Evolutionary conservation across 2,113 vertebrate genomes (phyloP), one percentile per base, ranked within the genome.

Genomic region (Plotosus lineatus): DNA sequence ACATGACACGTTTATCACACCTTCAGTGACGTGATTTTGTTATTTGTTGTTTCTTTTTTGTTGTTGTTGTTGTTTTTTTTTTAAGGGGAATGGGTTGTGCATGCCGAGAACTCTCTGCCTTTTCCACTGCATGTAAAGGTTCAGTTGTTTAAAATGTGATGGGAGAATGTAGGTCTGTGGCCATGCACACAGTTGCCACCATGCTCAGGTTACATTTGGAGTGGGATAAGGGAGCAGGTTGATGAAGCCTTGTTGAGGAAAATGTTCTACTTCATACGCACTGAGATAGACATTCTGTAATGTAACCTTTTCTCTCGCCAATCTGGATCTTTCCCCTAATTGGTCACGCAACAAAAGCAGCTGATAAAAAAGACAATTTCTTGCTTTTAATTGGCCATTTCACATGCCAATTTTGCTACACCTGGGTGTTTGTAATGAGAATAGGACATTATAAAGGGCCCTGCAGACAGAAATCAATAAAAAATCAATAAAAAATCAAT

Each of bases 351-450:
- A 92, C 92, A 93, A 93, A 95, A 91, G 92, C 93, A 95, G 93
- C 94, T 97, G 95, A 97, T 95, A 92, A 95, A 97, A 96, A 96
- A 93, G 90, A 94, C 93, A 94, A 94, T 95, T 95, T 94, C 92
- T 94, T 93, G 92, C 92, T 94, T 95, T 96, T 95, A 98, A 97
- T 97, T 96, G 94, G 93, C 93, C 95, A 95, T 96, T 98, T 97
- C 92, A 90, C 93, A 90, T 94, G 93, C 86, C 92, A 90, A 94
- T 92, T 89, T 90, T 90, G 93, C 90, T 95, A 96, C 95, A 96
- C 95, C 95, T 97, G 95, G 95, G 95, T 92, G 92, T 95, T 85
- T 90, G 93, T 95, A 95, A 96, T 95, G 94, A 95, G 94, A 95
- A 92, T 92, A 91, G 93, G 94, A 93, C 94, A 95, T 95, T 95